Evolutionary conservation across 2,888 invertebrate species (phyloP), one percentile per base, ranked within the genome.

Genomic region (Mythimna albipuncta): DNA sequence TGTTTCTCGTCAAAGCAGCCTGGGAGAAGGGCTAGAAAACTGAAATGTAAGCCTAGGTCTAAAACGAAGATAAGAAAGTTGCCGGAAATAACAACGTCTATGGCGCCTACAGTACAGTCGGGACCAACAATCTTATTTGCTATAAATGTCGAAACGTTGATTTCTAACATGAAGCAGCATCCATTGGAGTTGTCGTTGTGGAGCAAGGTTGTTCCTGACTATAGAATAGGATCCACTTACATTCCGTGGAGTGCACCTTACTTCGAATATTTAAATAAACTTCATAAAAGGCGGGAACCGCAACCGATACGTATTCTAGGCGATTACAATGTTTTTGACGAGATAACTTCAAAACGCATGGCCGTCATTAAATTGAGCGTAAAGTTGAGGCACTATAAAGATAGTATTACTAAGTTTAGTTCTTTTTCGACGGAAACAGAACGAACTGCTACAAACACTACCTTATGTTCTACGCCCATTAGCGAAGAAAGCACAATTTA

Each of bases 141-240:
- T 0, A 90, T 82, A 64, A 87, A 86, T 72, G 79, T 89, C n/a
- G 83, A 90, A 19, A 71, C 69, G 26, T 82, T 96, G 2, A 87
- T 91, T 47, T 69, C 82, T n/a, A 87, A 86, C 32, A 95, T 95
- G 95, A 88, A 87, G 72, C 80, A 83, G 32, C 90, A 90, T 84
- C 93, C 94, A 7, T 89, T 96, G 72, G 90, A 93, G 80, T 55
- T 96, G 67, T 89, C 89, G 2, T 68, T 95, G 6, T 92, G 90
- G 81, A 90, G 86, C 71, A 92, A 89, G 78, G 75, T 81, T 35
- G 69, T 89, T 19, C 83, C 86, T 1, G 78, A 87, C 35, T 80
- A 84, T 63, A 89, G 86, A 81, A 68, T 94, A 52, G 95, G 94
- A 2, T 91, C 90, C 2, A 87, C 90, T 13, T 74, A 85, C 16